Percentiles rank a stretch among this genome's conserved stretches.
Conservation (phyloP, 1,140 invertebrate genomes). For the Drosophila carrolli region DNA sequence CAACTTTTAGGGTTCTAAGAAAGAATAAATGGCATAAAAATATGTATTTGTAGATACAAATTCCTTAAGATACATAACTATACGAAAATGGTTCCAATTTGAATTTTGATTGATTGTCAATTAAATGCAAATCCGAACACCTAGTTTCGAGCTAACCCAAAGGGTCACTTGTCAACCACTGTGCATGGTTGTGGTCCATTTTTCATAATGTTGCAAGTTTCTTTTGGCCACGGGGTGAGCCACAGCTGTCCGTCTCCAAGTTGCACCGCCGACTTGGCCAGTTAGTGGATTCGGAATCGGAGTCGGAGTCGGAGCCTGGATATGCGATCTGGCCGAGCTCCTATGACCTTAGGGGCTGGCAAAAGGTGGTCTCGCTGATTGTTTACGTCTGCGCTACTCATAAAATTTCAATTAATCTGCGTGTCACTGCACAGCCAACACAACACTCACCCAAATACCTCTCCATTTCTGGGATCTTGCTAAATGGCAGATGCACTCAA, state of each 20-base stretch:
- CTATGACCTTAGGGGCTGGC: conserved; percentile 79
- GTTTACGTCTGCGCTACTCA: conserved; percentile 82
- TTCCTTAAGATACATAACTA: no score
- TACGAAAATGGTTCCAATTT: background rate
- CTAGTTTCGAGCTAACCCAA: background rate
- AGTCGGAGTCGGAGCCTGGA: conserved; percentile 1
- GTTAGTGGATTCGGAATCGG: background rate
- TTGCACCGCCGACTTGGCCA: conserved; percentile 28
- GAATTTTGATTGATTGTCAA: background rate
- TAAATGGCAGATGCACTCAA: conserved; percentile 38
- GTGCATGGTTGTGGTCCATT: conserved; percentile 53
- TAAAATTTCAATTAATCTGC: conserved; percentile 83
- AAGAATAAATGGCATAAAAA: no score
- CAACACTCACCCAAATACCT: conserved; percentile 4
- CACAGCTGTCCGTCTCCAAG: conserved; percentile 44
- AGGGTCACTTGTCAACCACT: conserved; percentile 26
- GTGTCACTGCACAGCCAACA: conserved; percentile 62
- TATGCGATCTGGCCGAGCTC: conserved; percentile 29
- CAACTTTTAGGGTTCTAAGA: no score
- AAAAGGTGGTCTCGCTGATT: conserved; percentile 82
- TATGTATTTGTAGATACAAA: no score
- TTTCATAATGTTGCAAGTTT: conserved; percentile 56
- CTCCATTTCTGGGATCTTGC: conserved; percentile 10
- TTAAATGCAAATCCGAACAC: no score
- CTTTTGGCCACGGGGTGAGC: conserved; percentile 38